phyloP scores from a whole-genome alignment of 2,888 invertebrate genomes.

The Ectobius pallidus region DNA sequence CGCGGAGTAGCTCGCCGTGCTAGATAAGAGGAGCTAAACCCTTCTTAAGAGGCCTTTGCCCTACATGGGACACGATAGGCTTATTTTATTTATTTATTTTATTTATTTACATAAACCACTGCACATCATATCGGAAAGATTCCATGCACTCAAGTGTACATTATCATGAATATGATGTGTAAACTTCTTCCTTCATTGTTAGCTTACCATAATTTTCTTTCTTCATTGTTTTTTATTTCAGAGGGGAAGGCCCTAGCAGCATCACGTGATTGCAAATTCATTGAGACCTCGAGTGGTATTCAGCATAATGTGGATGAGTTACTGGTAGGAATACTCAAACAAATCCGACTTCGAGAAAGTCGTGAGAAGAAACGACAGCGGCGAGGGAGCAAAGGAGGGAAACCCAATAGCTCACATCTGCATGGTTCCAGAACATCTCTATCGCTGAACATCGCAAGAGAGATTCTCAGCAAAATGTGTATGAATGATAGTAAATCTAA shows the following conservation, averaged over 20 bases:
- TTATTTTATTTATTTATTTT: too few species aligned
- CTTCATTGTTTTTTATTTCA: constrained; percentile 57
- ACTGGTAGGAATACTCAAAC: constrained; percentile 88
- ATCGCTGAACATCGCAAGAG: constrained; percentile 79
- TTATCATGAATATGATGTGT: too few species aligned
- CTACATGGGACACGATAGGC: too few species aligned
- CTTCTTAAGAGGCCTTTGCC: too few species aligned
- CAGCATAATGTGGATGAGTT: constrained; percentile 98
- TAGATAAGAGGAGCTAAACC: too few species aligned
- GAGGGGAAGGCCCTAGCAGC: constrained; percentile 94
- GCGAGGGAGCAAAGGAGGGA: constrained; percentile 57
- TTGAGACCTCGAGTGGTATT: constrained; percentile 95
- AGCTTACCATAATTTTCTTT: too few species aligned
- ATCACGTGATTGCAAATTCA: constrained; percentile 93
- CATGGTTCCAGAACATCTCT: constrained; percentile 82
- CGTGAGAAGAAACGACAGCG: constrained; percentile 71
- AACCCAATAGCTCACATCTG: constrained; percentile 58
- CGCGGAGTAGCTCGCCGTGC: too few species aligned
- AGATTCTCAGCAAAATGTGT: constrained; percentile 84
- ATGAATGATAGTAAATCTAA: constrained; percentile 88
- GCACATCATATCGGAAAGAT: too few species aligned
- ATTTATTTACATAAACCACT: too few species aligned
- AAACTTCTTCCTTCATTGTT: too few species aligned
- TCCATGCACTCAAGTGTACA: too few species aligned
- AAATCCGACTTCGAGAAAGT: constrained; percentile 76